These are phyloP conservation scores for Caenorhabditis sp. DNA, from an alignment of 2,888 invertebrate species.

Conservation along the genomic window DNA sequence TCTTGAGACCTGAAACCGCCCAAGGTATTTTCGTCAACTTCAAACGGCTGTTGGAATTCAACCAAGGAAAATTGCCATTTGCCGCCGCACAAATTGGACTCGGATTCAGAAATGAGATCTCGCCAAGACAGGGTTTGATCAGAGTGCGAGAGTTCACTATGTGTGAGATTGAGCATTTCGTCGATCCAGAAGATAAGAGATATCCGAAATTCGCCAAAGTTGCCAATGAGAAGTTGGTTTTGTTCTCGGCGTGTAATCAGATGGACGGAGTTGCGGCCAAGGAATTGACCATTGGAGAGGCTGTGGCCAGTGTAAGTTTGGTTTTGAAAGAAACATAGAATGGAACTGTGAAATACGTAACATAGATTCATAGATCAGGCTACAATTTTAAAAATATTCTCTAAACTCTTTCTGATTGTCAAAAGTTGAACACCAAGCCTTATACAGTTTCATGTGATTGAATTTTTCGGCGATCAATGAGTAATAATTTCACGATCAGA, in stretches of 20 bases:
- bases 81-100: slow-evolving; percentile 98
- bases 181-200: slow-evolving; percentile 86
- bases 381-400: too few relatives aligned
- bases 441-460: background rate
- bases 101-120: slow-evolving; percentile 98
- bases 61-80: slow-evolving; percentile 83
- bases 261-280: slow-evolving; percentile 93
- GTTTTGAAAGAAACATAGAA: too few relatives aligned
- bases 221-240: slow-evolving; percentile 80
- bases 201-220: slow-evolving; percentile 85
- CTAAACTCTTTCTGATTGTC: too few relatives aligned
- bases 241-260: slow-evolving; percentile 95
- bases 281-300: slow-evolving; percentile 82
- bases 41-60: slow-evolving; percentile 93
- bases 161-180: slow-evolving; percentile 98
- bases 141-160: slow-evolving; percentile 87
- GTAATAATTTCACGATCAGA: background rate
- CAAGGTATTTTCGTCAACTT: slow-evolving; percentile 99
- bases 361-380: too few relatives aligned
- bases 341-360: too few relatives aligned
- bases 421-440: too few relatives aligned
- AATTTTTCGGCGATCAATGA: background rate
- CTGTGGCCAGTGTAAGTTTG: slow-evolving; percentile 81
- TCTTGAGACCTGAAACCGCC: slow-evolving; percentile 95
- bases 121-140: slow-evolving; percentile 80